Evolutionary conservation across 2,888 invertebrate genomes (phyloP), one percentile per base, ranked within the genome.

Genomic region (Scrobipalpa costella): DNA sequence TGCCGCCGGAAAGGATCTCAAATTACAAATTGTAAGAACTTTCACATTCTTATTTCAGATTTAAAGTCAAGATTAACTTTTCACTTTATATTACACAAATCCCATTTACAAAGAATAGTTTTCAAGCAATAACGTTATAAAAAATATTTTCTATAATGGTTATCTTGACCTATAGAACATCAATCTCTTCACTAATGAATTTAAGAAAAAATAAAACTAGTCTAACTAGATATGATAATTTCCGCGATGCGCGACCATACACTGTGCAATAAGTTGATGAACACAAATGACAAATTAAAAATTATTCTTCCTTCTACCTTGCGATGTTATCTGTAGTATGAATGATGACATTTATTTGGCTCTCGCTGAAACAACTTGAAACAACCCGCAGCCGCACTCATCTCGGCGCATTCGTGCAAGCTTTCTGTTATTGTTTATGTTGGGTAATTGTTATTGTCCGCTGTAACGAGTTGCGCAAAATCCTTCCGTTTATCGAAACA

Each of bases 1-100:
- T 64, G 87, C 94, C 90, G 90, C 94, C 87, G 92, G 90, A 67
- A 96, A 96, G 93, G 96, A 96, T 92, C 93, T 95, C 80, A 95
- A 95, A 90, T 93, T 95, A 81, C 95, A 95, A 94, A 94, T 95
- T 88, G 95, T 95, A 94, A 90, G 90, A 72, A 63, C 55, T 60
- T 55, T 50, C 50, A 21, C 50, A 7, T 50, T 50, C 19, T 21
- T 50, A 19, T 5, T 11, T 17, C 19, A 50, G 9, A 50, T 50
- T 17, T 17, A 21, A 50, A 11, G 11, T 13, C n/a, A n/a, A 40
- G 40, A 50, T 50, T 19, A 50, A 40, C 11, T n/a, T 40, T 40
- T 40, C 40, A 40, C n/a, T n/a, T n/a, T n/a, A n/a, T n/a, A n/a
- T n/a, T n/a, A n/a, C n/a, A n/a, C n/a, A n/a, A n/a, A n/a, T n/a